A percentile compares a stretch with the other conserved stretches of the same genome.
Evolutionary conservation across 2,888 invertebrate species (phyloP).

Genomic region (Sinelater perroti): DNA sequence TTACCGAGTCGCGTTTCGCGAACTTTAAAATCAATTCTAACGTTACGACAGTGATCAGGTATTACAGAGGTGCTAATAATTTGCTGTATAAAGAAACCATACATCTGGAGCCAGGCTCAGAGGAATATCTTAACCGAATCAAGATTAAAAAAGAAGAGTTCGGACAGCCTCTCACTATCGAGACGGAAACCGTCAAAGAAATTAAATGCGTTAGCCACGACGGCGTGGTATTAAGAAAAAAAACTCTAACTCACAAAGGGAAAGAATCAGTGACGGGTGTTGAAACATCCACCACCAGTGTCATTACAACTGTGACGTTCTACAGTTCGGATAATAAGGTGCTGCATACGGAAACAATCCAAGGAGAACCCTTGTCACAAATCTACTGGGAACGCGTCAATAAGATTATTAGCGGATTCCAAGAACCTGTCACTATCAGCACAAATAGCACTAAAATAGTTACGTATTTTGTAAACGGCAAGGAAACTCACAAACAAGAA

Average conservation of each 20-base stretch:
- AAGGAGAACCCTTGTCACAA: conserved; percentile 4
- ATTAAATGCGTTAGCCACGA: not conserved
- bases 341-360: conserved; percentile 16
- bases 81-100: conserved; percentile 18
- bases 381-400: conserved; percentile 28
- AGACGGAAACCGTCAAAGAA: conserved; percentile 18
- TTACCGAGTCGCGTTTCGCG: not conserved
- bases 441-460: conserved; percentile 11
- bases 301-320: conserved; percentile 14
- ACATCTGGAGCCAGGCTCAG: conserved; percentile 18
- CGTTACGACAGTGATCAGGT: conserved; percentile 14
- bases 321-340: conserved; percentile 2
- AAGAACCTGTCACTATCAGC: conserved; percentile 10
- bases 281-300: conserved; percentile 9
- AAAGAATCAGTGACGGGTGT: conserved; percentile 3
- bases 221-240: conserved; percentile 16
- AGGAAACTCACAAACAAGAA: conserved; percentile 20
- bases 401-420: conserved; percentile 11
- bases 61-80: conserved; percentile 12
- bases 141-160: conserved; percentile 11
- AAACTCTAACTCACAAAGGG: conserved; percentile 15
- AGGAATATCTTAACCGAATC: conserved; percentile 18
- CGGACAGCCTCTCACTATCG: not conserved
- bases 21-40: conserved; percentile 12
- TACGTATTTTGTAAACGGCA: conserved; percentile 16